phyloP scores from a whole-genome alignment of 2,797 vertebrate genomes.

The Prunella strophiata region DNA sequence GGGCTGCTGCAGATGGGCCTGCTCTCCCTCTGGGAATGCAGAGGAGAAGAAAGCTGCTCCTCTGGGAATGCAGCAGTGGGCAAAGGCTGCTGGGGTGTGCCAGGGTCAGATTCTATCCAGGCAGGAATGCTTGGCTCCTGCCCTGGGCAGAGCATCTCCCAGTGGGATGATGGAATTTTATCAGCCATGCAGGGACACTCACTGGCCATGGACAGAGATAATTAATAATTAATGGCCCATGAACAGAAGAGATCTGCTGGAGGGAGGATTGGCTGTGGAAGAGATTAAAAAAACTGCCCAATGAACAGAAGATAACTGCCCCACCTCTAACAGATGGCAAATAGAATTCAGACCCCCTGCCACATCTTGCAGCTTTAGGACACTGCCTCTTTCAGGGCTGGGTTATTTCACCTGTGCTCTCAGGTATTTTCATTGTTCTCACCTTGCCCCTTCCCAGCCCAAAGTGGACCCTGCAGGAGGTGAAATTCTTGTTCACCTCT shows the following conservation, averaged over 20 bases:
- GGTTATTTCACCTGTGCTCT: neutral
- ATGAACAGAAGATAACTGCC: neutral
- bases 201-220: neutral
- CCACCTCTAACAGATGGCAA: neutral
- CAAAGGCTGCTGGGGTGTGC: neutral
- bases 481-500: fast-evolving
- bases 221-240: neutral
- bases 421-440: no score
- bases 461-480: neutral
- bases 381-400: neutral
- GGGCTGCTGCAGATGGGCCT: no score
- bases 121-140: neutral
- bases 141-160: neutral
- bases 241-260: neutral
- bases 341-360: neutral
- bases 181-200: neutral
- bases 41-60: no score
- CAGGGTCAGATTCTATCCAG: neutral
- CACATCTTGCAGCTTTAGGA: neutral
- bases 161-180: neutral
- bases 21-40: no score
- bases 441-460: fast-evolving
- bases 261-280: neutral
- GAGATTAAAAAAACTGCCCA: neutral
- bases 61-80: neutral